Evolutionary conservation across 2,113 vertebrate species (phyloP), one percentile per base, ranked within the genome.

Genomic region (Hipposideros armiger): DNA sequence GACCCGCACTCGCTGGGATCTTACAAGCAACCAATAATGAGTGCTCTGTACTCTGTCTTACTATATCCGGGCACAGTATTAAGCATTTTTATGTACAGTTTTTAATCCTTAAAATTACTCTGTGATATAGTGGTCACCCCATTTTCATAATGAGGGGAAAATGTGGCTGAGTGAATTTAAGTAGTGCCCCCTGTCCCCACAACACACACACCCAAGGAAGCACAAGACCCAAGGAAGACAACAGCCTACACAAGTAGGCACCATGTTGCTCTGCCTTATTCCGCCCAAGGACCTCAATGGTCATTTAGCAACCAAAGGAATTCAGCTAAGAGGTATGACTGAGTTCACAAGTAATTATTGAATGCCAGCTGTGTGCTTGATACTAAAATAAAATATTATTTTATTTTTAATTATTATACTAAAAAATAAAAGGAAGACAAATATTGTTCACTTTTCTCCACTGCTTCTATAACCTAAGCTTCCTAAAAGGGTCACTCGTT

Each of bases 281-380:
- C 13, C 45, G 26, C 42, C 3, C 1, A 8, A 42, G 91, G 32
- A 10, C 10, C 0, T 19, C 76, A 0, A 9, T 7, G 66, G 40
- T 47, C 69, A 15, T 67, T 94, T 40, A 82, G 77, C 82, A 32
- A 69, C 77, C 60, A 67, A 1, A 52, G 58, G 58, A 47, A 74
- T 50, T 82, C 84, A 77, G 64, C 73, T 64, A 72, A 91, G 62
- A 88, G 56, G 89, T 45, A 2, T 42, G 56, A 73, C 77, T 42
- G 82, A 82, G 67, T 52, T 97, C 76, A 74, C 47, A 85, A 86
- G 77, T 83, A 85, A 93, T 91, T 86, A 95, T 52, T 42, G 92
- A 88, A 78, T 17, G 74, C 58, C 69, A 84, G 78, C 86, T 86
- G 36, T 70, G 87, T 80, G 74, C 83, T 95, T 87, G 56, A 22